Conservation (phyloP, 53 echinoderm and acorn worm species). For the Hippasteria phrygiana region DNA sequence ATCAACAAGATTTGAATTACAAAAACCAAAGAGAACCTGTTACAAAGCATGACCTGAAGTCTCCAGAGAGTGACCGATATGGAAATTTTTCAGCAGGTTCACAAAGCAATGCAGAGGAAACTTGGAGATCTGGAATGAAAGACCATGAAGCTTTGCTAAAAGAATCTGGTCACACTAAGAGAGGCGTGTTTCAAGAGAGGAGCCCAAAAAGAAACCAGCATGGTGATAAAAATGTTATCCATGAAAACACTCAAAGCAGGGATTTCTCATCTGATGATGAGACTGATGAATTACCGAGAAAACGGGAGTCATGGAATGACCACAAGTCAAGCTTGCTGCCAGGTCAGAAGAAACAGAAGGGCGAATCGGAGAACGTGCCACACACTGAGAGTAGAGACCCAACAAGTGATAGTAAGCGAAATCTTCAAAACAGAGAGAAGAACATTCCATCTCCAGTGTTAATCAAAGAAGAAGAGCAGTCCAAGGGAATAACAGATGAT, state of each 20-base stretch:
- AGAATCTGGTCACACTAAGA: not conserved
- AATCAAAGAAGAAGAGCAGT: not conserved
- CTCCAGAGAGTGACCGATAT: not conserved
- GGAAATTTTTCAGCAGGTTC: not conserved
- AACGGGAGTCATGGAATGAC: constrained; percentile 1
- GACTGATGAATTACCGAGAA: not conserved
- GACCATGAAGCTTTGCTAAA: not conserved
- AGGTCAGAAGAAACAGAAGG: not conserved
- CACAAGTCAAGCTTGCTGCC: not conserved
- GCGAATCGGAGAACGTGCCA: not conserved
- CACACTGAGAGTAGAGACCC: not conserved
- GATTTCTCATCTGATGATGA: constrained; percentile 63
- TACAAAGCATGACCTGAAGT: not conserved
- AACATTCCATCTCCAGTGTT: not conserved
- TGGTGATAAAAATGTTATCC: not conserved
- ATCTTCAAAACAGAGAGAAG: not conserved
- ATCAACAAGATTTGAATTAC: constrained; percentile 4
- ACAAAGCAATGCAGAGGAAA: not conserved
- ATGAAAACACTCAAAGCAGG: not conserved
- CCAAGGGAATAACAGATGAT: not conserved
- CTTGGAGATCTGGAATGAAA: not conserved
- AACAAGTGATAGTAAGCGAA: not conserved
- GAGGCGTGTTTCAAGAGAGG: not conserved
- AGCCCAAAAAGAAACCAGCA: not conserved
- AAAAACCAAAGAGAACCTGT: not conserved